Evolutionary conservation across 1,140 invertebrate genomes (phyloP).

Genomic region (Cydia pomonella): DNA sequence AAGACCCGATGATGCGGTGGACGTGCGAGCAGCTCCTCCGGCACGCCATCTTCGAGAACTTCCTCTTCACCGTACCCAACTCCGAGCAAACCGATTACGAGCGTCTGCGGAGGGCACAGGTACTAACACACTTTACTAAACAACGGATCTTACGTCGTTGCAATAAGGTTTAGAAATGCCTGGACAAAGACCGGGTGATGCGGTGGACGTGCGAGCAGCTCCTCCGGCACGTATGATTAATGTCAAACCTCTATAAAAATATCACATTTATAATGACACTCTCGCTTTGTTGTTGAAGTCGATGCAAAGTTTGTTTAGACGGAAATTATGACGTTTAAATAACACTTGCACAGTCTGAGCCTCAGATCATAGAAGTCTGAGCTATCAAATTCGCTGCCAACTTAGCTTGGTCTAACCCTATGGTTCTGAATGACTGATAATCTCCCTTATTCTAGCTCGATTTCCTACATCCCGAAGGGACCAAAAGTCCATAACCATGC

Average conservation of each 20-base stretch:
- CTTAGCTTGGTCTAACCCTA: too few relatives aligned
- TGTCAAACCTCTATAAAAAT: too few relatives aligned
- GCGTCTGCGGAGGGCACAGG: constrained; percentile 80
- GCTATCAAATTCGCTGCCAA: too few relatives aligned
- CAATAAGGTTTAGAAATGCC: constrained; percentile 36
- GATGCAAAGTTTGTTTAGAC: too few relatives aligned
- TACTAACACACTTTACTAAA: constrained; percentile 25
- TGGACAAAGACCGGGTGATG: constrained; percentile 96
- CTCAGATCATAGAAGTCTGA: too few relatives aligned
- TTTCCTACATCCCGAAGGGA: neutral
- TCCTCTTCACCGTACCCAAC: constrained; percentile 88
- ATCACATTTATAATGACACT: too few relatives aligned
- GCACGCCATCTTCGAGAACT: constrained; percentile 93
- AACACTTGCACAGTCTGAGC: too few relatives aligned
- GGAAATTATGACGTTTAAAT: too few relatives aligned
- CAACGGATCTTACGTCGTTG: too few relatives aligned
- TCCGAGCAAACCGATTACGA: constrained; percentile 87
- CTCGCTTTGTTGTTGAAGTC: too few relatives aligned
- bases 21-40: too few relatives aligned
- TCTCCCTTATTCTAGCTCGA: neutral
- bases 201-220: constrained; percentile 96
- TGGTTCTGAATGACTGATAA: neutral
- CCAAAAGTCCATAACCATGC: neutral
- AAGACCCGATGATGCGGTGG: constrained; percentile 95
- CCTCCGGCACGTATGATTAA: constrained; percentile 91